A percentile compares a stretch with the other conserved stretches of the same genome.
Evolutionary conservation across 2,113 vertebrate species (phyloP).

Genomic region (Fregata magnificens): DNA sequence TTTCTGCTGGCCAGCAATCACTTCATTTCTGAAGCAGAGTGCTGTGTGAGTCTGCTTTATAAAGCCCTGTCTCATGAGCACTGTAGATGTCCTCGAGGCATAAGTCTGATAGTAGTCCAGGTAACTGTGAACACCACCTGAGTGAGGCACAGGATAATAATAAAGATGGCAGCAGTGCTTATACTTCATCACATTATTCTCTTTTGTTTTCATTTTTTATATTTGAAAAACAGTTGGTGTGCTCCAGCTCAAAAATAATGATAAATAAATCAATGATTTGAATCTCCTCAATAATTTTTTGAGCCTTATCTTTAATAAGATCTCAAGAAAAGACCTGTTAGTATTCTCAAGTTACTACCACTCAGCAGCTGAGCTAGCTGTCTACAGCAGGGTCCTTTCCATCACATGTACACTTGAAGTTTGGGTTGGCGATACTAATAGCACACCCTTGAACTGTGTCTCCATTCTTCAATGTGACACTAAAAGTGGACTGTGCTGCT

Average conservation of each 20-base stretch:
- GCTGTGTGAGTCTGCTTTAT: conserved; percentile 21
- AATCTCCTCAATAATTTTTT: neutral
- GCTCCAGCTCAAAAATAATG: neutral
- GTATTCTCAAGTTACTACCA: neutral
- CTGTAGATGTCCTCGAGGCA: conserved; percentile 24
- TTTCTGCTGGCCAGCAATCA: conserved; percentile 31
- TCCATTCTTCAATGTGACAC: conserved; percentile 43
- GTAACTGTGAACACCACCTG: conserved; percentile 5
- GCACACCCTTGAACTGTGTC: conserved; percentile 45
- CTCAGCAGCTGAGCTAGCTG: neutral
- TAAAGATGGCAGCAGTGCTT: neutral
- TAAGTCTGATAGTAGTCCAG: conserved; percentile 19
- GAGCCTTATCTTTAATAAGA: neutral
- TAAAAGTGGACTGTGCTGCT: conserved; percentile 47
- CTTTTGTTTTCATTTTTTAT: neutral
- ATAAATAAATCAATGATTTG: neutral
- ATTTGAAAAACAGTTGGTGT: neutral
- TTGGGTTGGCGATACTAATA: conserved; percentile 30
- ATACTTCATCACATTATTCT: neutral
- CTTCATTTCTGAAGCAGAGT: conserved; percentile 26
- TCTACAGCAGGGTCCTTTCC: conserved; percentile 4
- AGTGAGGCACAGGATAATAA: conserved; percentile 8
- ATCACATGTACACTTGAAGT: conserved; percentile 1
- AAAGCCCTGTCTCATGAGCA: conserved; percentile 32
- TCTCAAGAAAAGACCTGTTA: neutral